Percentiles rank a stretch among this genome's conserved stretches.
phyloP scores from a whole-genome alignment of 2,113 vertebrate genomes.

The Myiopsitta monachus region DNA sequence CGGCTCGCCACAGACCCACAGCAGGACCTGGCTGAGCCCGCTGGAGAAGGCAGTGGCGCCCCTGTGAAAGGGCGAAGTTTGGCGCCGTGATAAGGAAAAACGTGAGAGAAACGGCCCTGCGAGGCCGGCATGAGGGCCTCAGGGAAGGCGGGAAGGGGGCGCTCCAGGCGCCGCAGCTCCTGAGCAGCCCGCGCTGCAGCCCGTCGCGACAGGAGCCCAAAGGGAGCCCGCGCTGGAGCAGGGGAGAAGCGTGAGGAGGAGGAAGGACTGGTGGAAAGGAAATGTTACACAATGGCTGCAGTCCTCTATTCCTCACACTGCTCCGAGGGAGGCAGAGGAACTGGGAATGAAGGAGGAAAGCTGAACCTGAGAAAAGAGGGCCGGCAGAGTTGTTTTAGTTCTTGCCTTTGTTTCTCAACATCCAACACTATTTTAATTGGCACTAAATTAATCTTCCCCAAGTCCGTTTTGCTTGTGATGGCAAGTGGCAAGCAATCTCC shows the following conservation, averaged over 20 bases:
- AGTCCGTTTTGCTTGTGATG: background rate
- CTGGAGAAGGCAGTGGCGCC: accelerated
- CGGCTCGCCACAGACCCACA: background rate
- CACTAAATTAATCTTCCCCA: background rate
- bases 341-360: background rate
- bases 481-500: background rate
- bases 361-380: background rate
- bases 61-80: background rate
- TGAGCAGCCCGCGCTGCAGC: too few relatives aligned
- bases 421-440: accelerated
- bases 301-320: accelerated
- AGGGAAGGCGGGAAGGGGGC: background rate
- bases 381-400: background rate
- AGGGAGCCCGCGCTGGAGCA: background rate
- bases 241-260: background rate
- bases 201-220: background rate
- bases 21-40: background rate
- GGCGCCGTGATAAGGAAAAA: accelerated
- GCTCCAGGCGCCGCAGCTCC: background rate
- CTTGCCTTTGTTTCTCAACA: background rate
- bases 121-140: background rate
- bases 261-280: background rate
- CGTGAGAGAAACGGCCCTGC: background rate
- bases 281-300: background rate
- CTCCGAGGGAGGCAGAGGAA: background rate